Evolutionary conservation across 2,797 vertebrate species (phyloP).

Genomic region (Syndactyla subalaris): DNA sequence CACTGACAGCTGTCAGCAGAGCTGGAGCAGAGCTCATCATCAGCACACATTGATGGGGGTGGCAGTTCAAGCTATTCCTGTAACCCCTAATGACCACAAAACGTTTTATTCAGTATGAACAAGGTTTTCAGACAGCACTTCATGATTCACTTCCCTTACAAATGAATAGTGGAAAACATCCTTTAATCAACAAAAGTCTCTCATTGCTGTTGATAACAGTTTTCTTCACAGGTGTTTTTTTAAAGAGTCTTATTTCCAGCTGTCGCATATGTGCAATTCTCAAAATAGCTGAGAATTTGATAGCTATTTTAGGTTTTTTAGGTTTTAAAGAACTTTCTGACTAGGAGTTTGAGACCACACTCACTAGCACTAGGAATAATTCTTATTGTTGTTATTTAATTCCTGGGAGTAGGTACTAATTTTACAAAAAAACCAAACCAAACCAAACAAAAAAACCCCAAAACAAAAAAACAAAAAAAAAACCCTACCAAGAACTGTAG

Average conservation of each 20-base stretch:
- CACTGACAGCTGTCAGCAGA: neutral
- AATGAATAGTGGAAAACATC: neutral
- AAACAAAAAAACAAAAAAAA: neutral
- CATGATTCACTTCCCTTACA: neutral
- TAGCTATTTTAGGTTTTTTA: neutral
- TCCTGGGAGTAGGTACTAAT: neutral
- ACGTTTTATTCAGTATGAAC: neutral
- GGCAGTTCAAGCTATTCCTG: neutral
- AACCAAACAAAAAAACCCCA: too few species aligned
- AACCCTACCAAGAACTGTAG: neutral
- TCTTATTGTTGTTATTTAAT: neutral
- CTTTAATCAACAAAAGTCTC: conserved; percentile 6
- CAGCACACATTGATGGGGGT: neutral
- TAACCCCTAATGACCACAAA: neutral
- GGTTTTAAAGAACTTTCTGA: neutral
- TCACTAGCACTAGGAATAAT: neutral
- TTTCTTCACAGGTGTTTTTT: neutral
- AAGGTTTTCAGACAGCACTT: neutral
- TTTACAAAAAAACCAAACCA: neutral
- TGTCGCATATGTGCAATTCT: neutral
- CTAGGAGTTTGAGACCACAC: neutral
- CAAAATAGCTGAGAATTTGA: neutral
- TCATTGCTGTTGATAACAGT: neutral
- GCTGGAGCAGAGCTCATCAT: neutral
- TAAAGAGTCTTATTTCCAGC: neutral